phyloP scores from a whole-genome alignment of 2,888 invertebrate species.

The Adelphocoris suturalis region DNA sequence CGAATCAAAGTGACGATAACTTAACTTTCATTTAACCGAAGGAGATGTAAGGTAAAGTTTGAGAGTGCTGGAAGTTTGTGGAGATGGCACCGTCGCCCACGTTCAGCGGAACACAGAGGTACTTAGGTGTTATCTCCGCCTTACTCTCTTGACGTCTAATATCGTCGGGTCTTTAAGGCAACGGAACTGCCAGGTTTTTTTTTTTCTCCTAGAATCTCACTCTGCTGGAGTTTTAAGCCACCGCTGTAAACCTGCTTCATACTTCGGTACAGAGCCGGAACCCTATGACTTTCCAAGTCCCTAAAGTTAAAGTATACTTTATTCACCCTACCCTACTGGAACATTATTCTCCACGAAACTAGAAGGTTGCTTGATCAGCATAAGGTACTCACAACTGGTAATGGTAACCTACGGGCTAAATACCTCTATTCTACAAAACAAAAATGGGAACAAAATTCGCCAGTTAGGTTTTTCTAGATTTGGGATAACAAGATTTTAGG shows the following conservation, averaged over 20 bases:
- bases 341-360: no score
- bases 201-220: background rate
- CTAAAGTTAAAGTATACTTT: no score
- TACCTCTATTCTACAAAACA: no score
- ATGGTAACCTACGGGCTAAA: no score
- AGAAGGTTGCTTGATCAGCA: no score
- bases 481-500: no score
- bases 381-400: no score
- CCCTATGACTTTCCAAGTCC: no score
- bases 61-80: background rate
- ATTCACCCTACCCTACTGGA: no score
- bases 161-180: constrained; percentile 23
- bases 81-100: background rate
- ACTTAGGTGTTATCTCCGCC: constrained; percentile 36
- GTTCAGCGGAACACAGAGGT: constrained; percentile 32
- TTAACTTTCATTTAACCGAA: background rate
- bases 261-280: no score
- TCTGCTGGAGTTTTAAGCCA: background rate
- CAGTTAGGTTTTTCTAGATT: no score
- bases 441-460: no score
- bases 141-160: constrained; percentile 6
- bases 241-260: background rate
- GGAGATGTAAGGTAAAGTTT: background rate
- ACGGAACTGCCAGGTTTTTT: background rate
- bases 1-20: background rate